Conservation (phyloP, 2,888 invertebrate genomes). For the Leucophenga montana region DNA sequence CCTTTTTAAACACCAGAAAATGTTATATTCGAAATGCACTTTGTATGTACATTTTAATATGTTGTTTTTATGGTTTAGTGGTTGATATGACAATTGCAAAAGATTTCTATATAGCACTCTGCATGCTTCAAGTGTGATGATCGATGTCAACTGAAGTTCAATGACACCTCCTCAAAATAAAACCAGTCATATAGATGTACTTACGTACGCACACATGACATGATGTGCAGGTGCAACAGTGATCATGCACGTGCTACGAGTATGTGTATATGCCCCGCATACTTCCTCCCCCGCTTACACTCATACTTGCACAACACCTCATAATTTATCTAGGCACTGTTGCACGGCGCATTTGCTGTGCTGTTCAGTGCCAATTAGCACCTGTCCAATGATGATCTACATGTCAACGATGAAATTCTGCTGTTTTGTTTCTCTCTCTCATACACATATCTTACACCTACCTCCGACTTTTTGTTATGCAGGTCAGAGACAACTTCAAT, state of each 20-base stretch:
- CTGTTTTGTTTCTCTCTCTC: background rate
- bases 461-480: slow-evolving; percentile 6
- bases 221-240: background rate
- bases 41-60: no score
- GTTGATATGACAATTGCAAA: no score
- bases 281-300: background rate
- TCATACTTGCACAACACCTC: no score
- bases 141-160: no score
- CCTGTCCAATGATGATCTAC: slow-evolving; percentile 23
- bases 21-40: no score
- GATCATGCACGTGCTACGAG: background rate
- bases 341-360: background rate
- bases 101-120: no score
- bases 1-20: no score
- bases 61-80: no score
- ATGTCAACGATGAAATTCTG: slow-evolving; percentile 17
- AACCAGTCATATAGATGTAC: no score
- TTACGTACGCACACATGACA: background rate
- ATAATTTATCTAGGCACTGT: background rate
- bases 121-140: no score
- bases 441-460: background rate
- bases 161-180: no score
- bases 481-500: slow-evolving; percentile 27
- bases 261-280: background rate
- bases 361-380: slow-evolving; percentile 17